Conservation (phyloP, 2,888 invertebrate species). For the Proisotoma minuta region DNA sequence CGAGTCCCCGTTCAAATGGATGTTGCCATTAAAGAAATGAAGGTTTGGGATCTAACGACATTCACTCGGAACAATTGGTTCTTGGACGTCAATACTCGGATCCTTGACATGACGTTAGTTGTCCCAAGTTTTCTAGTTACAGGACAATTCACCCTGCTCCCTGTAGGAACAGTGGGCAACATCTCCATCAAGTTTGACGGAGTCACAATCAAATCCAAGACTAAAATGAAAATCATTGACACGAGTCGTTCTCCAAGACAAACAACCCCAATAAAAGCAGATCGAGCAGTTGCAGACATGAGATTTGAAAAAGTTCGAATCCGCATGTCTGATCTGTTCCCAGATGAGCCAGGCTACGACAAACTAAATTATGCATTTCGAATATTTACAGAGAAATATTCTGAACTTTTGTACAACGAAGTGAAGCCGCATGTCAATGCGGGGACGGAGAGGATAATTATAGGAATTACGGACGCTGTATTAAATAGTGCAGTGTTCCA, state of each 20-base stretch:
- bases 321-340: slow-evolving; percentile 28
- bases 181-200: slow-evolving; percentile 29
- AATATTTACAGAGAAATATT: slow-evolving; percentile 30
- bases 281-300: slow-evolving; percentile 26
- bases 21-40: slow-evolving; percentile 20
- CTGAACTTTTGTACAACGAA: slow-evolving; percentile 30
- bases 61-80: slow-evolving; percentile 34
- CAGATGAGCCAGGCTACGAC: slow-evolving; percentile 22
- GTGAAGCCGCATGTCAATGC: slow-evolving; percentile 27
- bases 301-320: slow-evolving; percentile 22
- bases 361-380: slow-evolving; percentile 29
- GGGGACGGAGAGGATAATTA: slow-evolving; percentile 24
- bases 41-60: slow-evolving; percentile 26
- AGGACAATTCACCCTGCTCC: slow-evolving; percentile 25
- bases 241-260: slow-evolving; percentile 23
- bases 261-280: slow-evolving; percentile 29
- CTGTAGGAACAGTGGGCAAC: slow-evolving; percentile 21
- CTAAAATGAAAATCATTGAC: slow-evolving; percentile 33
- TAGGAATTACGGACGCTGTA: slow-evolving; percentile 30
- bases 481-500: slow-evolving; percentile 30
- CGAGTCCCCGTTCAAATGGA: slow-evolving; percentile 20
- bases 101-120: slow-evolving; percentile 27
- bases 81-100: slow-evolving; percentile 33
- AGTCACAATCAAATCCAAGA: slow-evolving; percentile 28
- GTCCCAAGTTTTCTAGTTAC: slow-evolving; percentile 30